Conservation (phyloP, 2,113 vertebrate genomes). For the Psilopsiagon aymara region DNA sequence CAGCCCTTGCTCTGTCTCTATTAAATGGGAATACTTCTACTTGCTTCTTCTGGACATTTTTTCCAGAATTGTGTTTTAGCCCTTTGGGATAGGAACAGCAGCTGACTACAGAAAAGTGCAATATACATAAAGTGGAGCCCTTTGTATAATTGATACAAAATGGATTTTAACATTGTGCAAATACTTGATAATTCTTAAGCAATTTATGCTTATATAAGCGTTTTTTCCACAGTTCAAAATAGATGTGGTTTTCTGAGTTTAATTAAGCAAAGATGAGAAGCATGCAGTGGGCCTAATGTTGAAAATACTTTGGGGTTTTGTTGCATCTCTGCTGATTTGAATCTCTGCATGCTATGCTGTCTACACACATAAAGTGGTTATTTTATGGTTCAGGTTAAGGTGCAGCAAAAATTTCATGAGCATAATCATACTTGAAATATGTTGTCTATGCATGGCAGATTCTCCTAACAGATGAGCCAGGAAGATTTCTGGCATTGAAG, state of each 20-base stretch:
- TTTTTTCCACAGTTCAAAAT: background rate
- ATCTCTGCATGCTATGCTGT: background rate
- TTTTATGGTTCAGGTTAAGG: background rate
- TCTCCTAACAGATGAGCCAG: background rate
- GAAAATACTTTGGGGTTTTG: background rate
- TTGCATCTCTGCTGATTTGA: background rate
- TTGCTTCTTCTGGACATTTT: background rate
- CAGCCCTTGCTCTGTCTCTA: background rate
- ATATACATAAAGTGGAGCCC: rapidly evolving
- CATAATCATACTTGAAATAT: background rate
- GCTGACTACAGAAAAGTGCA: background rate
- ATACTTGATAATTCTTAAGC: background rate
- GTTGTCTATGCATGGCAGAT: background rate
- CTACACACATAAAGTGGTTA: background rate
- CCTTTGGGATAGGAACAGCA: background rate
- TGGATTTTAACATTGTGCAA: background rate
- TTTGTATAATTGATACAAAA: background rate
- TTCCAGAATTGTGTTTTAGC: background rate
- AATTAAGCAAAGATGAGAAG: background rate
- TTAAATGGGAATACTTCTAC: background rate
- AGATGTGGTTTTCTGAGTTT: background rate
- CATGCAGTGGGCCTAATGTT: background rate
- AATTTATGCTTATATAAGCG: background rate
- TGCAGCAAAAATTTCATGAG: constrained; percentile 3
- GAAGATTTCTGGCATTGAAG: constrained; percentile 10